Conservation (phyloP, 1,140 invertebrate species). For the Dreissena rostriformis region DNA sequence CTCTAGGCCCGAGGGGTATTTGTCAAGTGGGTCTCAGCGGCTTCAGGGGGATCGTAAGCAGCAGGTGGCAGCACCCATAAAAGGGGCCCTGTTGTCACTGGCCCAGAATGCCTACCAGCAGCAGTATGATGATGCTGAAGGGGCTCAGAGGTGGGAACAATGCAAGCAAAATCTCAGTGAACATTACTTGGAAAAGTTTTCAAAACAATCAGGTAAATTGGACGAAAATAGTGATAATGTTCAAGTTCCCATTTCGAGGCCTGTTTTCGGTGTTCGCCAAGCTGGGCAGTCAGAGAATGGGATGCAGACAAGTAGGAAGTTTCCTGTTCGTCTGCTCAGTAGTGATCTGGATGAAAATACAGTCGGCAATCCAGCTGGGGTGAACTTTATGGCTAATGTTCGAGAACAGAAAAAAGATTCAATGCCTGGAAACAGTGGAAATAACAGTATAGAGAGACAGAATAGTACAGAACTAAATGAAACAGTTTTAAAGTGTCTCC, state of each 20-base stretch:
- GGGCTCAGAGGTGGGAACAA: conserved; percentile 41
- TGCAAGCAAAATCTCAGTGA: conserved; percentile 37
- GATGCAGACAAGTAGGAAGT: conserved; percentile 12
- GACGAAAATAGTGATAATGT: neutral
- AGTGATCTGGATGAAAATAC: conserved; percentile 22
- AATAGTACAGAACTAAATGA: conserved; percentile 35
- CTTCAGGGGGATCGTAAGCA: neutral
- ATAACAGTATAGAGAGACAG: neutral
- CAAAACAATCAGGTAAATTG: conserved; percentile 4
- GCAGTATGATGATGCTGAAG: conserved; percentile 48
- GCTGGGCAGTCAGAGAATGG: conserved; percentile 11
- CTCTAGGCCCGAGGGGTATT: conserved; percentile 3
- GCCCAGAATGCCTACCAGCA: conserved; percentile 43
- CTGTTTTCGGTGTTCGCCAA: conserved; percentile 18
- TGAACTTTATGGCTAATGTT: neutral
- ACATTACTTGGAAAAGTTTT: conserved; percentile 31
- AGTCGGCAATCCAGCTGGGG: neutral
- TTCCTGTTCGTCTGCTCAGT: conserved; percentile 42
- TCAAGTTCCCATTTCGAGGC: neutral
- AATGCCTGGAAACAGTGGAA: neutral
- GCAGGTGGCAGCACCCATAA: neutral
- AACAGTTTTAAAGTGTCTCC: conserved; percentile 45
- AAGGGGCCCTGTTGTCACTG: conserved; percentile 32
- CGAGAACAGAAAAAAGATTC: neutral
- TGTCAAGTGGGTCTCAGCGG: neutral